Evolutionary conservation across 1,140 invertebrate genomes (phyloP), one percentile per base, ranked within the genome.

Genomic region (Coboldia fuscipes): DNA sequence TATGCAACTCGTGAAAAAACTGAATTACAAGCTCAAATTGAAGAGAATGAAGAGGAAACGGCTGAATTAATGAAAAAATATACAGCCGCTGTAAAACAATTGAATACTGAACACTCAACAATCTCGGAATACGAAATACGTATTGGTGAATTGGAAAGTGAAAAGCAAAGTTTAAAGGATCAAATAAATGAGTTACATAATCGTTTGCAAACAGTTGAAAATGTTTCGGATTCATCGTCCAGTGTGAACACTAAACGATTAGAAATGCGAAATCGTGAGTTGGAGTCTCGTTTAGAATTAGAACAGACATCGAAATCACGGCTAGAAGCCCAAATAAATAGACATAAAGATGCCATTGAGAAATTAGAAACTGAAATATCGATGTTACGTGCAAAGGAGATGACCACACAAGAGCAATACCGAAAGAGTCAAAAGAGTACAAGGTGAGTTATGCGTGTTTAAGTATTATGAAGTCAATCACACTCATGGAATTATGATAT

Each of bases 11-110:
- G 86, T 15, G 86, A 93, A 51, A 73, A 79, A 4, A 63, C 73
- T 5, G 80, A 88, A 37, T 52, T 92, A 6, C 65, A 81, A 37
- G 74, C 74, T 1, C 78, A 84, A 51, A 60, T 92, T 8, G 86
- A 92, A 44, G 86, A 92, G 47, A 83, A 84, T 32, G 86, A 93
- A 51, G 85, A 92, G 46, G 85, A 92, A 54, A 59, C 86, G 20
- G 72, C 77, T 1, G 84, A 90, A 54, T 62, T 88, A 4, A 63
- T 93, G 62, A 89, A 88, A 56, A 93, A 93, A 51, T 93, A 90
- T 59, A 81, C 88, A 38, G 67, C 77, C 4, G 67, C 76, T 12
- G 84, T 93, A 1, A 73, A 78, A 44, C 80, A 90, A 46, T 63
- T 90, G 29, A 80, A 81, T 16, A 63, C 74, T 2, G 84, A 92